Conservation (phyloP, 2,113 vertebrate genomes). For the Loxodonta africana region DNA sequence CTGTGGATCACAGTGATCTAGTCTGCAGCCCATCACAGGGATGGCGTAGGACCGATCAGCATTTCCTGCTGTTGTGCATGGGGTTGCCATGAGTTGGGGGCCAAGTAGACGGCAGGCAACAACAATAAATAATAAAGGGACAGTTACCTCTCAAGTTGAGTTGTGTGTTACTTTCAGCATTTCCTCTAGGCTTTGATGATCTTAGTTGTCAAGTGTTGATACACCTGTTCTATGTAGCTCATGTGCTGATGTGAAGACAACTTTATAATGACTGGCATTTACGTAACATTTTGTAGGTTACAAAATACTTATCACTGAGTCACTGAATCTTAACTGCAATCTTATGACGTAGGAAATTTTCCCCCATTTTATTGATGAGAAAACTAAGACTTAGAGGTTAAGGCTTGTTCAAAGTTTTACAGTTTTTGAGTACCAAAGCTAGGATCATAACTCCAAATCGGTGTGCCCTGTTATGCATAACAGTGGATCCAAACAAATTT, state of each 20-base stretch:
- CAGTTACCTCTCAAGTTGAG: constrained; percentile 28
- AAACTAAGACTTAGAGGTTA: constrained; percentile 3
- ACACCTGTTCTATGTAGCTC: not conserved
- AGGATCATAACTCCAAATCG: constrained; percentile 25
- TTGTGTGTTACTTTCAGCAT: constrained; percentile 22
- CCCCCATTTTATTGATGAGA: not conserved
- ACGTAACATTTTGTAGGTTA: constrained; percentile 41
- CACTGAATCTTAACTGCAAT: constrained; percentile 30
- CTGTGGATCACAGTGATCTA: not conserved
- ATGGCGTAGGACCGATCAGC: not conserved
- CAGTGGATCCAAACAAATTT: not conserved
- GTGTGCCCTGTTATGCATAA: not conserved
- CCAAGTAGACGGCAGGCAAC: not conserved
- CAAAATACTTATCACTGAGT: constrained; percentile 5
- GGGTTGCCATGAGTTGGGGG: not conserved
- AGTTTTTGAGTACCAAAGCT: constrained; percentile 58
- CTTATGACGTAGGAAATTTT: not conserved
- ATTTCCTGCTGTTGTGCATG: not conserved
- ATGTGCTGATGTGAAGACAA: constrained; percentile 20
- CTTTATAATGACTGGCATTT: constrained; percentile 38
- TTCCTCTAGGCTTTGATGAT: constrained; percentile 58
- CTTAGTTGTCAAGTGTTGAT: constrained; percentile 3
- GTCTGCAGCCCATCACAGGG: not conserved
- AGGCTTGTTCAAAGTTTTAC: constrained; percentile 40
- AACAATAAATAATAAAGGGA: not conserved